Evolutionary conservation across 2,888 invertebrate species (phyloP), one percentile per base, ranked within the genome.

Genomic region (Miltochrista miniata): DNA sequence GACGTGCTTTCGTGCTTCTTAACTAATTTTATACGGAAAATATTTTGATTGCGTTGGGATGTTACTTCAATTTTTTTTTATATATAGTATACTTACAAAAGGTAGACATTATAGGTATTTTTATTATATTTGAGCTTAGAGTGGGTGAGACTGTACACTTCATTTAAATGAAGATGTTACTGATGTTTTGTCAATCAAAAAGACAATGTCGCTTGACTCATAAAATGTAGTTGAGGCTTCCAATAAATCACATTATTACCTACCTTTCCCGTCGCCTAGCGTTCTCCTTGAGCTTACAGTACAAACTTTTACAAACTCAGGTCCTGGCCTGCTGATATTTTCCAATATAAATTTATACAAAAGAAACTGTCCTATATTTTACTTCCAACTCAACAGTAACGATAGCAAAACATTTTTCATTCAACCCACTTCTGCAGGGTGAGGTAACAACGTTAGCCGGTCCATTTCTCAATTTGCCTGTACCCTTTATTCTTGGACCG

Each of bases 401-500:
- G 72, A 66, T 55, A 87, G 81, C 81, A 82, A 81, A 85, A 84
- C 83, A 86, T 87, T 90, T 84, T 88, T 89, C 83, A 87, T 83
- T 74, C 74, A 72, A 74, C 79, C 79, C 81, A 70, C 72, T 83
- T 79, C 79, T 75, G 81, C 83, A 61, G 89, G 86, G 85, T 76
- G 82, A 74, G 74, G 83, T 91, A 92, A 92, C 88, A 72, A 87
- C 76, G 88, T 92, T 92, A 92, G 81, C 85, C 89, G 90, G 90
- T 87, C 90, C 91, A 92, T 92, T 92, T 91, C 91, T 90, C 91
- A 91, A 91, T 91, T 90, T 88, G 77, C 79, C 74, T 52, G 73
- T 68, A 58, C 83, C 86, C 79, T 79, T 81, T 78, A 76, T 77
- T 79, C 80, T 74, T 74, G 81, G 83, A 82, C 56, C 43, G 51